Conservation (phyloP, 2,888 invertebrate species). For the Phortica magna region DNA sequence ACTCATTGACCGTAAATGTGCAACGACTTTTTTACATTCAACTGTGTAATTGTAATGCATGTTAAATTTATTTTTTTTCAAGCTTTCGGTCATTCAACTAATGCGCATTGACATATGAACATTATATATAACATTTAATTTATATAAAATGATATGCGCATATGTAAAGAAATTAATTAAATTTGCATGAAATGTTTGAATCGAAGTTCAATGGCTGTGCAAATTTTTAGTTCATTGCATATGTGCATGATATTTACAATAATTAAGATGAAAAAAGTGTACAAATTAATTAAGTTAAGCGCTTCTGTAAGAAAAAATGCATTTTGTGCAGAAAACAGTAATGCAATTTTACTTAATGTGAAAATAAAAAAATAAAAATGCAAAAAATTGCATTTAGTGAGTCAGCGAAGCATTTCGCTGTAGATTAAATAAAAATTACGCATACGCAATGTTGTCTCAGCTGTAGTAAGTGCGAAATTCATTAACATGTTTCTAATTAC, state of each 20-base stretch:
- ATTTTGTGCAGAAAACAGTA: background rate
- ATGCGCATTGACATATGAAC: constrained; percentile 70
- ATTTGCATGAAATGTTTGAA: constrained; percentile 55
- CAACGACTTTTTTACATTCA: constrained; percentile 55
- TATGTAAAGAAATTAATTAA: constrained; percentile 66
- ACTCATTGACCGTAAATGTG: constrained; percentile 56
- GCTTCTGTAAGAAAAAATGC: background rate
- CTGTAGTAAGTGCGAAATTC: constrained; percentile 61
- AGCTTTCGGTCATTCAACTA: constrained; percentile 35
- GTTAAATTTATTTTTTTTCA: constrained; percentile 42
- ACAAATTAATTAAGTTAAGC: constrained; percentile 46
- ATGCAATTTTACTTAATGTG: background rate
- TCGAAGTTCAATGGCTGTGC: too few relatives aligned
- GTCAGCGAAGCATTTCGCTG: background rate
- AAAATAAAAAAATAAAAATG: background rate
- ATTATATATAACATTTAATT: constrained; percentile 73
- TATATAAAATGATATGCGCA: constrained; percentile 51
- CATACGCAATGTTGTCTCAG: constrained; percentile 47
- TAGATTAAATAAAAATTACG: constrained; percentile 45
- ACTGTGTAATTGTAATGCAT: constrained; percentile 72
- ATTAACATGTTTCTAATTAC: constrained; percentile 73
- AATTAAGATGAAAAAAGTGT: background rate
- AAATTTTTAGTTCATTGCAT: too few relatives aligned
- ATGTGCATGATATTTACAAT: background rate
- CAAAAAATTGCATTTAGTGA: background rate